A percentile compares a stretch with the other conserved stretches of the same genome.
Conservation (phyloP, 1,140 invertebrate species). For the Idris sp. region DNA sequence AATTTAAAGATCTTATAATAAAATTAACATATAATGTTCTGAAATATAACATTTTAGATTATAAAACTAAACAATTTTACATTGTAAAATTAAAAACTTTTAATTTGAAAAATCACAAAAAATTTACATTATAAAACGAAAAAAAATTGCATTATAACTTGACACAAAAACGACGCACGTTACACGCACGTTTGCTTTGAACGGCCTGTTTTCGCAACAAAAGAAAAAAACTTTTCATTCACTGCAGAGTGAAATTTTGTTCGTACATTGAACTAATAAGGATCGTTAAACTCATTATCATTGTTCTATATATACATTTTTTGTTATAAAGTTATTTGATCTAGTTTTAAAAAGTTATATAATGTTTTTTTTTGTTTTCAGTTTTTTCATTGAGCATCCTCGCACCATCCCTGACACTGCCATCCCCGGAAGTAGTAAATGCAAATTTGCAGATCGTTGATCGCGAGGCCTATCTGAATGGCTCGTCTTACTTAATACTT, state of each 20-base stretch:
- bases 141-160: background rate
- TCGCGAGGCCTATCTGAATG: constrained; percentile 89
- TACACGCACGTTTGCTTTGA: constrained; percentile 16
- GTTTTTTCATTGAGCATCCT: constrained; percentile 35
- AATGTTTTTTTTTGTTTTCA: constrained; percentile 57
- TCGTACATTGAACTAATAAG: background rate
- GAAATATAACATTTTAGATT: no score
- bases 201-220: constrained; percentile 23
- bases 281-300: no score
- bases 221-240: constrained; percentile 15
- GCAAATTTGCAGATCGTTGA: constrained; percentile 70
- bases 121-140: no score
- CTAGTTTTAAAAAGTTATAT: no score
- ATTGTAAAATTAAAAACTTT: no score
- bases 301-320: no score
- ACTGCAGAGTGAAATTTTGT: constrained; percentile 19
- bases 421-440: constrained; percentile 55
- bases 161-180: constrained; percentile 8
- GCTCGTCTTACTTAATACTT: constrained; percentile 85
- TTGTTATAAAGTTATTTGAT: no score
- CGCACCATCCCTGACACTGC: constrained; percentile 51
- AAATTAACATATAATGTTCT: no score
- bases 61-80: no score
- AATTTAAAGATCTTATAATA: no score
- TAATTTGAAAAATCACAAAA: no score